Evolutionary conservation across 2,113 vertebrate species (phyloP).

Genomic region (Phaethon lepturus): DNA sequence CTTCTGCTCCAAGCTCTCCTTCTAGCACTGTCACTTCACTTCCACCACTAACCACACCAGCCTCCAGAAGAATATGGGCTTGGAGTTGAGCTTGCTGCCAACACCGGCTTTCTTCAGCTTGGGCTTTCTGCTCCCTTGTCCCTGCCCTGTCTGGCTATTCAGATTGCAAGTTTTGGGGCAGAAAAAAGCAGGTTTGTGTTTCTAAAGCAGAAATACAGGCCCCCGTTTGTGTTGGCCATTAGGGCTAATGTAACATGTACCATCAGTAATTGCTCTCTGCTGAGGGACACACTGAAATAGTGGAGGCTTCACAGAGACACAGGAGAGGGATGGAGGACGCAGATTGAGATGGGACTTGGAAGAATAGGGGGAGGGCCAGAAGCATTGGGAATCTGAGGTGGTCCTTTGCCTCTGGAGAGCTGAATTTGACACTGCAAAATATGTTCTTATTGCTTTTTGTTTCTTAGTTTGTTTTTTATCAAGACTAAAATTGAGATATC

Average conservation of each 20-base stretch:
- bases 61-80: background rate
- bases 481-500: background rate
- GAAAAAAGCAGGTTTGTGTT: background rate
- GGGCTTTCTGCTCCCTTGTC: background rate
- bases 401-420: background rate
- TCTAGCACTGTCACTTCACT: background rate
- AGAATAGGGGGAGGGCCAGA: background rate
- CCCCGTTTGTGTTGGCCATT: accelerated
- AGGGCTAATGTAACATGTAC: background rate
- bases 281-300: background rate
- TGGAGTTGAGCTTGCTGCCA: background rate
- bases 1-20: background rate
- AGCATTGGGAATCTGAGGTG: background rate
- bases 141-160: background rate
- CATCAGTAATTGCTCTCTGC: background rate
- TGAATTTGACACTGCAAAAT: background rate
- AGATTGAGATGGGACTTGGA: background rate
- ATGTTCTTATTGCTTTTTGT: background rate
- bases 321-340: background rate
- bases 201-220: background rate
- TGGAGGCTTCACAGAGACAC: background rate
- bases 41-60: background rate
- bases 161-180: background rate
- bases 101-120: background rate
- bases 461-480: background rate